Conservation (phyloP, 2,888 invertebrate species). For the Macrophya alboannulata region DNA sequence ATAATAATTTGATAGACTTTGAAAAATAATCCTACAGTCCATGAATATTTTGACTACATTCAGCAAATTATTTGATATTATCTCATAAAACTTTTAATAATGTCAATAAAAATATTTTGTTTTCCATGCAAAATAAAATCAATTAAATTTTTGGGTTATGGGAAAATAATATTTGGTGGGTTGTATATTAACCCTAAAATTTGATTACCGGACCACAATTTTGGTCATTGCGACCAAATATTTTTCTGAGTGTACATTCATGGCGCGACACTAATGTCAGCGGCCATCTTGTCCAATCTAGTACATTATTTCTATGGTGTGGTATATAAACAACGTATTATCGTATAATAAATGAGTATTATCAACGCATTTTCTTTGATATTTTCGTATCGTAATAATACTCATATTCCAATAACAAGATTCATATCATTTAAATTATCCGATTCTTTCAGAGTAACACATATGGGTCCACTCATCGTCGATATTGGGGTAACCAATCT, state of each 20-base stretch:
- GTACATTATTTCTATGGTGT: too few species aligned
- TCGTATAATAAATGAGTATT: too few species aligned
- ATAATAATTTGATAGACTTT: constrained; percentile 1
- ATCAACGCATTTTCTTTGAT: too few species aligned
- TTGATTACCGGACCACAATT: background rate
- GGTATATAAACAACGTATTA: too few species aligned
- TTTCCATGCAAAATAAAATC: background rate
- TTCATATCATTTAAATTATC: too few species aligned
- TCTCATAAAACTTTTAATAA: constrained; percentile 6
- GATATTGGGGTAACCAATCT: too few species aligned
- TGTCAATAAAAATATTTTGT: constrained; percentile 24
- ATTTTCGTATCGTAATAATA: too few species aligned
- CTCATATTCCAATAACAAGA: too few species aligned
- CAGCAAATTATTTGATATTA: constrained; percentile 23
- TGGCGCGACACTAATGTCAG: too few species aligned
- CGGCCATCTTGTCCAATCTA: too few species aligned
- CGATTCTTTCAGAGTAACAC: too few species aligned
- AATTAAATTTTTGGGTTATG: constrained; percentile 19
- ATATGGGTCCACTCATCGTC: too few species aligned
- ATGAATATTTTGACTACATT: constrained; percentile 3
- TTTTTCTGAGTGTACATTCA: constrained; percentile 45
- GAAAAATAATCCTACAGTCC: background rate
- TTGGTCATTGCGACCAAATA: constrained; percentile 14
- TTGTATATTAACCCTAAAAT: constrained; percentile 41
- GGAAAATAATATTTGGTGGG: constrained; percentile 25